phyloP scores from a whole-genome alignment of 2,797 vertebrate genomes.

The Coilia nasus region DNA sequence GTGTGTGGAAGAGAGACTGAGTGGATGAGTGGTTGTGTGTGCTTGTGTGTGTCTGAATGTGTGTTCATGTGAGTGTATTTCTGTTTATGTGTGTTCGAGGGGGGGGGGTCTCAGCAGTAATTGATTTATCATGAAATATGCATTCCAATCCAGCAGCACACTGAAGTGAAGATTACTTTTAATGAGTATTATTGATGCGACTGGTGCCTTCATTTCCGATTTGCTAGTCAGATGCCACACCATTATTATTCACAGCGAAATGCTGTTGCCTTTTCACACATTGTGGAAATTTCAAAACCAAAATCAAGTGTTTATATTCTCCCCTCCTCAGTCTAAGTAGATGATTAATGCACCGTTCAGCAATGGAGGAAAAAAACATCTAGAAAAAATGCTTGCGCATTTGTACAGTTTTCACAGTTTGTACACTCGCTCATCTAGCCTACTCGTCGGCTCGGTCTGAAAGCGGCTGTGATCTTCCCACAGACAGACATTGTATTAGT shows the following conservation, averaged over 20 bases:
- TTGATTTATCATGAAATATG: slow-evolving; percentile 28
- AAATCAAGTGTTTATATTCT: background rate
- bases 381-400: slow-evolving; percentile 2
- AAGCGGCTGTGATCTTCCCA: background rate
- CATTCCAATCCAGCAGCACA: background rate
- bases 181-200: slow-evolving; percentile 32
- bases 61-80: background rate
- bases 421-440: background rate
- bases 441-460: background rate
- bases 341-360: slow-evolving; percentile 3
- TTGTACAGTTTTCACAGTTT: background rate
- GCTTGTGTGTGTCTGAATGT: background rate
- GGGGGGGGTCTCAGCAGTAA: background rate
- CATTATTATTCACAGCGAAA: background rate
- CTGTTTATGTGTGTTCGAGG: background rate
- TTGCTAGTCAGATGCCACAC: background rate
- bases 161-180: slow-evolving; percentile 25
- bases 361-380: background rate
- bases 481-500: background rate
- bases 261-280: background rate
- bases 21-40: background rate
- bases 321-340: background rate
- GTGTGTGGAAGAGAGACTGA: background rate
- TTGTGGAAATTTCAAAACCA: background rate
- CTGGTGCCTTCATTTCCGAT: slow-evolving; percentile 1